These are phyloP conservation scores for Parascotia fuliginaria DNA, from an alignment of 2,888 invertebrate genomes.

Conservation along the genomic window DNA sequence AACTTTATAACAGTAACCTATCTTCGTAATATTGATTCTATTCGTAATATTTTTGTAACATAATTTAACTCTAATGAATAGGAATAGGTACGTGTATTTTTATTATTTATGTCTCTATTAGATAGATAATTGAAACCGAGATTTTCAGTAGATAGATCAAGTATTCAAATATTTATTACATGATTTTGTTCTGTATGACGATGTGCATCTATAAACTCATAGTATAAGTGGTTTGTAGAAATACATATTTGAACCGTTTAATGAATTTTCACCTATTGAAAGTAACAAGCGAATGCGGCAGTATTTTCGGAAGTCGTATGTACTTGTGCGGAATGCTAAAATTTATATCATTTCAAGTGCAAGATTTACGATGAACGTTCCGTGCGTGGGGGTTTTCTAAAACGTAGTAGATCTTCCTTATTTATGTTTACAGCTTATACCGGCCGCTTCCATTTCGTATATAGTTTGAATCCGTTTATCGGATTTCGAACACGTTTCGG, in stretches of 20 bases:
- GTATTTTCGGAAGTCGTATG: conserved; percentile 41
- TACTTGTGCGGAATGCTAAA: conserved; percentile 54
- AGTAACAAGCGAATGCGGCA: conserved; percentile 28
- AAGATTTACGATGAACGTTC: conserved; percentile 72
- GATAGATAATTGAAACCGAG: no score
- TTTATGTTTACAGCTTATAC: conserved; percentile 84
- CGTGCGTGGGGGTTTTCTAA: conserved; percentile 82
- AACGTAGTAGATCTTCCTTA: conserved; percentile 81
- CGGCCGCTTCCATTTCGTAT: conserved; percentile 73
- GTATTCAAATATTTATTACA: not conserved
- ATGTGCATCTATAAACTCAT: not conserved
- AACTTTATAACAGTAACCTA: no score
- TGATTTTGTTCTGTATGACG: not conserved
- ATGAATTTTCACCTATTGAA: not conserved
- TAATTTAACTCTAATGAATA: no score
- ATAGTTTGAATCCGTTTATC: conserved; percentile 83
- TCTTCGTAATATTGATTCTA: no score
- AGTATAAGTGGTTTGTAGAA: not conserved
- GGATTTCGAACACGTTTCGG: conserved; percentile 81
- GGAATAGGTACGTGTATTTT: no score
- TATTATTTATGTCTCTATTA: no score
- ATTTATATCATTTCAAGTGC: conserved; percentile 74
- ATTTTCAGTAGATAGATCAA: no score
- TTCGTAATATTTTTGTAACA: no score
- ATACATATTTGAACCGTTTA: not conserved